Percentiles rank a stretch among this genome's conserved stretches.
These are phyloP conservation scores for Adela reaumurella DNA, from an alignment of 2,888 invertebrate species.

Conservation along the genomic window DNA sequence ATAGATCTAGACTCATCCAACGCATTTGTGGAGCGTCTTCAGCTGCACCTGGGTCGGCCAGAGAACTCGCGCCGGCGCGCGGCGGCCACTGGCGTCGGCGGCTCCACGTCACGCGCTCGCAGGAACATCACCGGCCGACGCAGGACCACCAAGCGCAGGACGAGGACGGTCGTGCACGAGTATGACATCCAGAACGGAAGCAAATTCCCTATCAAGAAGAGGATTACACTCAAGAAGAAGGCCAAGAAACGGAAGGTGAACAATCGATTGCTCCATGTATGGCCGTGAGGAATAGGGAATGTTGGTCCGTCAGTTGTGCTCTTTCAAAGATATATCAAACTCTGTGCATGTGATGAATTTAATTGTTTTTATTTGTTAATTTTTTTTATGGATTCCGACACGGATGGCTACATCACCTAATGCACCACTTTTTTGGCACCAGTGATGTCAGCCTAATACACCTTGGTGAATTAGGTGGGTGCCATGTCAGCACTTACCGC, in stretches of 20 bases:
- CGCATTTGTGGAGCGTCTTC: neutral
- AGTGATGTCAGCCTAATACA: too few relatives aligned
- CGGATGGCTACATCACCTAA: too few relatives aligned
- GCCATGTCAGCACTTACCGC: too few relatives aligned
- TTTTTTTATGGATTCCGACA: too few relatives aligned
- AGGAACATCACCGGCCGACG: constrained; percentile 15
- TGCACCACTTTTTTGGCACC: too few relatives aligned
- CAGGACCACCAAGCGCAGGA: constrained; percentile 34
- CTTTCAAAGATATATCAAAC: too few relatives aligned
- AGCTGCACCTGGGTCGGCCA: neutral
- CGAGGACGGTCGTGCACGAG: constrained; percentile 62
- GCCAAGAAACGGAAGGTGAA: constrained; percentile 31
- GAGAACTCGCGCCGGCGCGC: constrained; percentile 1
- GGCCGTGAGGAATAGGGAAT: too few relatives aligned
- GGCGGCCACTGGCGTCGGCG: constrained; percentile 11
- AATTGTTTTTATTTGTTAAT: too few relatives aligned
- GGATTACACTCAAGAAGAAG: constrained; percentile 36
- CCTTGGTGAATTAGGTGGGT: too few relatives aligned
- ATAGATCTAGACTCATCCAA: constrained; percentile 18
- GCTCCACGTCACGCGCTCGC: constrained; percentile 17
- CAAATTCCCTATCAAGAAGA: constrained; percentile 57
- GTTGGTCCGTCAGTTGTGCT: too few relatives aligned
- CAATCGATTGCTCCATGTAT: too few relatives aligned
- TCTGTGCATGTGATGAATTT: too few relatives aligned
- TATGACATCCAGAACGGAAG: constrained; percentile 63